Evolutionary conservation across 2,113 vertebrate species (phyloP).

Genomic region (Panthera leo): DNA sequence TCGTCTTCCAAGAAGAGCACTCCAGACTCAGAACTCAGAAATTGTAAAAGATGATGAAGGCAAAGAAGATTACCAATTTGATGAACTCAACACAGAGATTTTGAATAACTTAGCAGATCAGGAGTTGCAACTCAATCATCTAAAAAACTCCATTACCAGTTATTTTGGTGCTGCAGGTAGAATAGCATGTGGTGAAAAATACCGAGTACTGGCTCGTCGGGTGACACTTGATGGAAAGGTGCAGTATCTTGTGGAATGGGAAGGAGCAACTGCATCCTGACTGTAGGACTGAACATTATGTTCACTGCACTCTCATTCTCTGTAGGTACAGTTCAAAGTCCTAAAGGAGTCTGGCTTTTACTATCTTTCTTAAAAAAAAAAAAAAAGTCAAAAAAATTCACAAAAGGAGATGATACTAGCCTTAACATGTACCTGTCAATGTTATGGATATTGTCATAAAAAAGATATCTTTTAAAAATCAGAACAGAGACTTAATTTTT

Average conservation of each 20-base stretch:
- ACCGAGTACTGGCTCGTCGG: conserved; percentile 94
- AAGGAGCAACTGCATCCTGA: conserved; percentile 98
- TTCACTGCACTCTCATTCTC: conserved; percentile 85
- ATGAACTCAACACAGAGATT: conserved; percentile 94
- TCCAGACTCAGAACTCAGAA: conserved; percentile 93
- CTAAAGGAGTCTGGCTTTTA: conserved; percentile 78
- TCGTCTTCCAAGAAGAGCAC: conserved; percentile 92
- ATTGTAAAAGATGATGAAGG: conserved; percentile 90
- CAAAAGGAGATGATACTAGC: conserved; percentile 81
- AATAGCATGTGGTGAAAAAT: conserved; percentile 98
- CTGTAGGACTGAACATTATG: conserved; percentile 85
- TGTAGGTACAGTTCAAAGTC: conserved; percentile 84
- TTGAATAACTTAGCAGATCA: conserved; percentile 94
- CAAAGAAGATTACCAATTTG: conserved; percentile 88
- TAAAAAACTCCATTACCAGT: conserved; percentile 98
- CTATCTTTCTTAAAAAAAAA: conserved; percentile 81
- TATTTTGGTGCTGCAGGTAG: conserved; percentile 98
- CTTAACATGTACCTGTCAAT: conserved; percentile 86
- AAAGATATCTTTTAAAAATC: conserved; percentile 86
- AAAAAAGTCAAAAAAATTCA: conserved; percentile 76
- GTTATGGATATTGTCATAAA: conserved; percentile 86
- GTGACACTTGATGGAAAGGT: conserved; percentile 98
- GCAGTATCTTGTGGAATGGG: conserved; percentile 99
- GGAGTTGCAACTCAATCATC: conserved; percentile 94
- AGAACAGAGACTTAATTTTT: conserved; percentile 87